Percentiles rank a stretch among this genome's conserved stretches.
phyloP scores from a whole-genome alignment of 2,113 vertebrate genomes.

The Pongo pygmaeus region DNA sequence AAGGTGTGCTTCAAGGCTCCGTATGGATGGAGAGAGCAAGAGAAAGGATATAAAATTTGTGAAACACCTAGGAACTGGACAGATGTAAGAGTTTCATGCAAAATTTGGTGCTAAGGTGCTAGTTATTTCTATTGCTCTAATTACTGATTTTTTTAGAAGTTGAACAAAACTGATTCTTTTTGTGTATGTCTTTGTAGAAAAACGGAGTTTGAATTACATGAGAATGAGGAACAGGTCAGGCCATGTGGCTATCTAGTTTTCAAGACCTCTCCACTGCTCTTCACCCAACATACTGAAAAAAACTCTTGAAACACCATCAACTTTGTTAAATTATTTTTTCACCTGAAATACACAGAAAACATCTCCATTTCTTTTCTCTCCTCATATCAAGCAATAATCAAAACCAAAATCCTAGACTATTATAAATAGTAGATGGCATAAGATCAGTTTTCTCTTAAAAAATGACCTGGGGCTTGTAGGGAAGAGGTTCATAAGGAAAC shows the following conservation, averaged over 20 bases:
- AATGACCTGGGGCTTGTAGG: not conserved
- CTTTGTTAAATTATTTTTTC: not conserved
- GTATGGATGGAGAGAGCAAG: not conserved
- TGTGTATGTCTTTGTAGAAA: not conserved
- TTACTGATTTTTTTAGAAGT: not conserved
- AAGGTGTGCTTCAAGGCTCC: not conserved
- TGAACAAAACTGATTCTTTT: not conserved
- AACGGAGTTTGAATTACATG: not conserved
- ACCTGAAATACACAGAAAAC: not conserved
- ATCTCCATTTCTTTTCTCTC: not conserved
- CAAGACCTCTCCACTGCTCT: not conserved
- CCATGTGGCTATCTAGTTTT: not conserved
- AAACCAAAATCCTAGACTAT: not conserved
- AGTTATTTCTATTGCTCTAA: not conserved
- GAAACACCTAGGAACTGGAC: not conserved
- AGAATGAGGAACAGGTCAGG: not conserved
- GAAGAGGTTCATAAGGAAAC: not conserved
- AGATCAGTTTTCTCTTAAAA: not conserved
- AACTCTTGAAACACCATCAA: not conserved
- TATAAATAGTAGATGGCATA: not conserved
- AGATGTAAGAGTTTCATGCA: not conserved
- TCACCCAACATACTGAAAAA: not conserved
- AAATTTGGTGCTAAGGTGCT: not conserved
- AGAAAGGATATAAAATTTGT: not conserved
- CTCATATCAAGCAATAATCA: not conserved